Base-by-base conservation (phyloP, 1,140 invertebrate genomes). In the Dendrolimus kikuchii region DNA sequence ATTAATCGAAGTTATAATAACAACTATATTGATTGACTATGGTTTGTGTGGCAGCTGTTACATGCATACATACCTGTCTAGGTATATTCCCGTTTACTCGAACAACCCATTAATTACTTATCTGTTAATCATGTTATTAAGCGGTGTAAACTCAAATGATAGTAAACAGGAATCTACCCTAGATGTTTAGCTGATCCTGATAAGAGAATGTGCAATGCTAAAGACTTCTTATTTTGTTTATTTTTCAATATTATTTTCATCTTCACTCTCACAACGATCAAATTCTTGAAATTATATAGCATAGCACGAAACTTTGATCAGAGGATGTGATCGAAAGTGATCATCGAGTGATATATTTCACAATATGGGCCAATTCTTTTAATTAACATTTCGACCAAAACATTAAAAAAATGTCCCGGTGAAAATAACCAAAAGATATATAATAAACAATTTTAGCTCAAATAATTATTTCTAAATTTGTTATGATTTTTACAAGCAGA, bases 131-230 rank as follows among this genome's bases (percentile, higher is more conserved):
- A 23, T 3, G 23, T 52, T 38, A 36, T 7, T 8, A 42, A 44
- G 37, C 52, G 7, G 41, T 49, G 43, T 44, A 38, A 43, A 49
- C 42, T 47, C 48, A 46, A 53, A 42, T 43, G 48, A 40, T 55
- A 40, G 68, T 69, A 66, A 77, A 79, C 77, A 55, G 66, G 71
- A 77, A 74, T 80, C 60, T 76, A 47, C 44, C 63, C 69, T 77
- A 78, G 69, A 74, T 49, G 55, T 71, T 76, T 86, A 86, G 80
- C 77, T 81, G 71, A 76, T 77, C 77, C 79, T 84, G 62, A 81
- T 72, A 77, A 64, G 77, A 82, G 82, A 86, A 86, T 86, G 82
- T 86, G 82, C 81, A 77, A 84, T 86, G 81, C 82, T 84, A 76
- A 81, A 58, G 68, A 80, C 76, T 84, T 84, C 82, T 82, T 85